Conservation (phyloP, 2,797 vertebrate species). For the Discoglossus pictus region DNA sequence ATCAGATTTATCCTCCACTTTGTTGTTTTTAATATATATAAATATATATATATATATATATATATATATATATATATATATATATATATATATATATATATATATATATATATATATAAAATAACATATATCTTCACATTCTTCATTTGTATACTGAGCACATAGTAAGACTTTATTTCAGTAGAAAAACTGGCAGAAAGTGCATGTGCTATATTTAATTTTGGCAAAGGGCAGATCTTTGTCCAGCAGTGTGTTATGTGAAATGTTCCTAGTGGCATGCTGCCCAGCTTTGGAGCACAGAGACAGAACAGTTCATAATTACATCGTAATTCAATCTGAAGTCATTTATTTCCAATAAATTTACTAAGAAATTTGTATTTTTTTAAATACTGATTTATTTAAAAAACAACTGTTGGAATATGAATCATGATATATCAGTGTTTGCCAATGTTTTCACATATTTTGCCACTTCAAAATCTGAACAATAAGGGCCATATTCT, state of each 20-base stretch:
- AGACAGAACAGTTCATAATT: slow-evolving; percentile 67
- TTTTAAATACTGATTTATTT: slow-evolving; percentile 29
- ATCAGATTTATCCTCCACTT: no score
- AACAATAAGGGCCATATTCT: no score
- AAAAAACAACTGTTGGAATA: no score
- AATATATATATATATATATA: no score
- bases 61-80: no score
- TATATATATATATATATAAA: no score
- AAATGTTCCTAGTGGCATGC: slow-evolving; percentile 64
- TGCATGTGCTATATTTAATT: slow-evolving; percentile 59
- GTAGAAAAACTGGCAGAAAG: slow-evolving; percentile 55
- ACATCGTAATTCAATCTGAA: slow-evolving; percentile 69
- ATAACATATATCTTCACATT: no score
- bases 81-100: no score
- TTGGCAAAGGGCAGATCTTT: slow-evolving; percentile 55
- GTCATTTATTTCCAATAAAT: slow-evolving; percentile 65
- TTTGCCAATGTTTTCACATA: neutral
- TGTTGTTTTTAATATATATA: no score
- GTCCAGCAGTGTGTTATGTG: slow-evolving; percentile 50
- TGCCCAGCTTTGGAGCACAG: slow-evolving; percentile 58
- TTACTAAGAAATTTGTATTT: slow-evolving; percentile 64
- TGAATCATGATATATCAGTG: no score
- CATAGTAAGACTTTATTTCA: slow-evolving; percentile 54
- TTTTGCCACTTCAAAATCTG: slow-evolving; percentile 1
- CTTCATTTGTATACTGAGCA: slow-evolving; percentile 19